A percentile compares a stretch with the other conserved stretches of the same genome.
These are phyloP conservation scores for Orthonychiurus folsomi DNA, from an alignment of 2,888 invertebrate species.

Conservation along the genomic window DNA sequence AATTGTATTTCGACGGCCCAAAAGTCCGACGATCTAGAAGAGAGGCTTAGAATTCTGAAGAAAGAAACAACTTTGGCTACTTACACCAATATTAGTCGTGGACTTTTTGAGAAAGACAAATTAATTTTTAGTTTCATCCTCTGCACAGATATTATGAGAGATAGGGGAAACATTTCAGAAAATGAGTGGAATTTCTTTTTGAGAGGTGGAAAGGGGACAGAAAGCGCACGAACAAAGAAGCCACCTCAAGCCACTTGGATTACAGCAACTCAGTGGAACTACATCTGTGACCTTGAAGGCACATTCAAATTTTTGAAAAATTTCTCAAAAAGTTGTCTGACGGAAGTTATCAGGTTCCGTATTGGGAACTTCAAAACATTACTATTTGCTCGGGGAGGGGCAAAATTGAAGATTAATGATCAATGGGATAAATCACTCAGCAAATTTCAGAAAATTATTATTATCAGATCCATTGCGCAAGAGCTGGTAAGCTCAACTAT, in stretches of 20 bases:
- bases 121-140: constrained; percentile 78
- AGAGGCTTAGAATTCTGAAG: constrained; percentile 60
- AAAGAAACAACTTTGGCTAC: constrained; percentile 70
- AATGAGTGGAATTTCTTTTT: constrained; percentile 70
- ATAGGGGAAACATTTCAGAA: constrained; percentile 53
- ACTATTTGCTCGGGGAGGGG: constrained; percentile 41
- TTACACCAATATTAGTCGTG: constrained; percentile 79
- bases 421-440: constrained; percentile 58
- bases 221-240: constrained; percentile 18
- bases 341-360: constrained; percentile 16
- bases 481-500: constrained; percentile 56
- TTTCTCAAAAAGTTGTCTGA: constrained; percentile 17
- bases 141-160: constrained; percentile 63
- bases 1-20: constrained; percentile 69
- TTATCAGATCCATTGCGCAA: constrained; percentile 65
- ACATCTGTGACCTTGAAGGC: constrained; percentile 26
- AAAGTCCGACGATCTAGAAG: constrained; percentile 56
- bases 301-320: constrained; percentile 21
- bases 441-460: constrained; percentile 70
- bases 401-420: constrained; percentile 26
- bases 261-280: constrained; percentile 24
- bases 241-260: constrained; percentile 27
- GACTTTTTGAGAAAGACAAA: constrained; percentile 83
- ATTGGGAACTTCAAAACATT: constrained; percentile 23
- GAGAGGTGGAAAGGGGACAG: constrained; percentile 49